Base-by-base conservation (phyloP, 2,797 vertebrate genomes). In the Remorina albescens region DNA sequence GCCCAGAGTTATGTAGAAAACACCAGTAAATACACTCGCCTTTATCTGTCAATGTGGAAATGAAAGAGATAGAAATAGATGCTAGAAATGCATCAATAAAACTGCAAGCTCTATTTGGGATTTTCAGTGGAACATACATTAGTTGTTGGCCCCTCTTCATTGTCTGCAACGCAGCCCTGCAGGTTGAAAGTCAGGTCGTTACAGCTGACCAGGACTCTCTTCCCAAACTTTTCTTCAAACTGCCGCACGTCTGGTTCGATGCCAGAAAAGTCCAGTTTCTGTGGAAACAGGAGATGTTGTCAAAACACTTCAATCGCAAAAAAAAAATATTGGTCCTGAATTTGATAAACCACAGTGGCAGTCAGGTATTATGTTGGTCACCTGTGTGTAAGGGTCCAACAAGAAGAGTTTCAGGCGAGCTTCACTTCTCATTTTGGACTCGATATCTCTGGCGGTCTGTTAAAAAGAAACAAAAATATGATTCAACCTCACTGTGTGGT, bases 161-260 rank as follows among this genome's bases (percentile, higher is more conserved):
- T 96, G 83, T 99, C 98, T 0, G 96, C 94, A n/a, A 99, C 92
- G 0, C 97, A 99, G 89, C 96, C 95, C 90, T 99, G 98, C 73
- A 99, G 93, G 92, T 97, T 99, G 92, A 99, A 99, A 25, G 96
- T 94, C 70, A 99, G 94, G 88, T 97, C 96, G 2, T 97, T 94
- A 74, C 98, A 99, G 86, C 93, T 96, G 84, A 99, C 97, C 61
- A 99, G 92, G 86, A 99, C 90, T 76, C 96, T 94, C 90, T 97
- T 99, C 11, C 98, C 98, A 71, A 97, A 98, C 86, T 98, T 98
- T 86, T 99, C 98, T 80, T 99, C 97, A 88, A 99, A 99, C 64
- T 96, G 97, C 66, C 96, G 96, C 78, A 97, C 94, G 13, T 99
- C 97, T 5, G 96, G 96, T 63, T 98, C 97, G 32, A 96, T 92